Percentiles rank a stretch among this genome's conserved stretches.
Conservation (phyloP, 2,888 invertebrate genomes). For the Mantis religiosa region DNA sequence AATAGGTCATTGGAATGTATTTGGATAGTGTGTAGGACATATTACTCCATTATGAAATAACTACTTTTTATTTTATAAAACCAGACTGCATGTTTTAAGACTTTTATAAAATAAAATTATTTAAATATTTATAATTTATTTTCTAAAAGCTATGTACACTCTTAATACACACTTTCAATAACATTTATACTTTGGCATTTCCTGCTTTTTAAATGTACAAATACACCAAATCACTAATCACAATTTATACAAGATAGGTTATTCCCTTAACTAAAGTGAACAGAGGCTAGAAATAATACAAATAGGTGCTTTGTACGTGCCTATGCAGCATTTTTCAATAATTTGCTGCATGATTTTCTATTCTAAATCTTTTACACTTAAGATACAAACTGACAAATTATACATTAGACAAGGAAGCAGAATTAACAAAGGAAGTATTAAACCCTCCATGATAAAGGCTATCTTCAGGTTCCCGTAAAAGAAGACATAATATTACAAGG, state of each 20-base stretch:
- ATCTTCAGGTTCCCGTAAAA: too few species aligned
- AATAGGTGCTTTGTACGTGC: neutral
- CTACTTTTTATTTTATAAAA: neutral
- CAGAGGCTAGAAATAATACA: neutral
- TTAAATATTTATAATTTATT: neutral
- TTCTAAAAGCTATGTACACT: neutral
- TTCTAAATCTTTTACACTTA: too few species aligned
- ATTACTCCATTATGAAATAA: too few species aligned
- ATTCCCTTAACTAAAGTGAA: neutral
- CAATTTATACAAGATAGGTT: neutral
- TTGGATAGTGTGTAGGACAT: neutral
- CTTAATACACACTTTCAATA: neutral
- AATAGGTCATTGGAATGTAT: neutral
- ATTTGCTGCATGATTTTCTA: neutral
- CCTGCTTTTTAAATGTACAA: neutral
- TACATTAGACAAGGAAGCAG: too few species aligned
- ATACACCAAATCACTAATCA: neutral
- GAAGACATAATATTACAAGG: too few species aligned
- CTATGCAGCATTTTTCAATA: neutral
- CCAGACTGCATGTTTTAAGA: neutral
- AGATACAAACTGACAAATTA: too few species aligned
- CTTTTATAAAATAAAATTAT: neutral
- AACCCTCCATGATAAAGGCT: too few species aligned
- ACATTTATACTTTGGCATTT: neutral
- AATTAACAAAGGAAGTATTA: too few species aligned